Percentiles rank a stretch among this genome's conserved stretches.
phyloP scores from a whole-genome alignment of 2,888 invertebrate genomes.

The Eilema sororculum region DNA sequence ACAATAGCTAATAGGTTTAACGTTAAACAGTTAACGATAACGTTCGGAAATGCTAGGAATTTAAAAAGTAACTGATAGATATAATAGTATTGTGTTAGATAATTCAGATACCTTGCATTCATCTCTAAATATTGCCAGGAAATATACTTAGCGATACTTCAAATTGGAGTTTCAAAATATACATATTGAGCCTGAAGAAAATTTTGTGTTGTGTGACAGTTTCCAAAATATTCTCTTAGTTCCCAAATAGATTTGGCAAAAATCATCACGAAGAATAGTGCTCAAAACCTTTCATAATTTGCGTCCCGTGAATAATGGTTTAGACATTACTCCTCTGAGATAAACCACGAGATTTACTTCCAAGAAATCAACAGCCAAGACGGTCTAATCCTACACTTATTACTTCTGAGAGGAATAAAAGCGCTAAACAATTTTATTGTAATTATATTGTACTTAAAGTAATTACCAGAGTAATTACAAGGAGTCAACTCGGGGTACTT shows the following conservation, averaged over 20 bases:
- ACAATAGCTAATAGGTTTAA: conserved; percentile 27
- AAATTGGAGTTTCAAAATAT: background rate
- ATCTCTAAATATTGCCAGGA: too few species aligned
- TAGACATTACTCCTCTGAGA: too few species aligned
- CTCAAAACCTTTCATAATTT: background rate
- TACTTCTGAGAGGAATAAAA: background rate
- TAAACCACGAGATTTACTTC: background rate
- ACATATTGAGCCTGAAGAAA: background rate
- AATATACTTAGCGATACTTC: too few species aligned
- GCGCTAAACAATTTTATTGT: background rate
- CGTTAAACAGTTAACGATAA: conserved; percentile 13
- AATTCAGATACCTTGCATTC: too few species aligned
- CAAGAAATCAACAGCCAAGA: background rate
- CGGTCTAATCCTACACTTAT: background rate
- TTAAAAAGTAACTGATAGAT: background rate
- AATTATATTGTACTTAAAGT: conserved; percentile 17
- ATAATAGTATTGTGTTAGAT: background rate
- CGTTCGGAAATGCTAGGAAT: conserved; percentile 11
- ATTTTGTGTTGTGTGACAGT: too few species aligned
- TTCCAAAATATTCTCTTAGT: too few species aligned
- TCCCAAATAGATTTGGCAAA: too few species aligned
- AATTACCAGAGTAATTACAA: conserved; percentile 43
- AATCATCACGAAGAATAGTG: too few species aligned
- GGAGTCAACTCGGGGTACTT: conserved; percentile 31
- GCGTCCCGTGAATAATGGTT: background rate